phyloP scores from a whole-genome alignment of 2,888 invertebrate genomes.

The Andrena praecox region DNA sequence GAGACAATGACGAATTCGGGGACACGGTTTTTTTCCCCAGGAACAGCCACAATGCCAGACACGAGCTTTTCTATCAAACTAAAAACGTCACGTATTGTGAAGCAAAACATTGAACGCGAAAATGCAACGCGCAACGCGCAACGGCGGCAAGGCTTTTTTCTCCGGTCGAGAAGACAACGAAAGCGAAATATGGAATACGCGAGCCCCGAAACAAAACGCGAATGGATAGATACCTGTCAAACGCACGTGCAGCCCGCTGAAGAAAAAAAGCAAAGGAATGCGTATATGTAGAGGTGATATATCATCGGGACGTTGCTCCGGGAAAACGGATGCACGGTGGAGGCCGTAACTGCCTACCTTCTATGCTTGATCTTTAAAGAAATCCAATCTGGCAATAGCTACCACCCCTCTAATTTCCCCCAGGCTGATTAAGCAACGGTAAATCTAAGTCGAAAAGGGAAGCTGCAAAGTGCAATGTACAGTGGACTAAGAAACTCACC shows the following conservation, averaged over 20 bases:
- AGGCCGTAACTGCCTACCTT: background rate
- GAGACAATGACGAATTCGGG: conserved; percentile 43
- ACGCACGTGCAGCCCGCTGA: conserved; percentile 37
- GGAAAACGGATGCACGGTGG: background rate
- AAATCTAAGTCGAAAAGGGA: background rate
- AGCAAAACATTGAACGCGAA: conserved; percentile 52
- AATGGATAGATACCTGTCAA: conserved; percentile 55
- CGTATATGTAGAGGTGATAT: background rate
- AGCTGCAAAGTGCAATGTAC: background rate
- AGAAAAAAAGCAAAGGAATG: conserved; percentile 37
- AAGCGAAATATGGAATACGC: conserved; percentile 48
- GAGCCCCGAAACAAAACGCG: conserved; percentile 43
- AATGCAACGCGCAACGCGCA: conserved; percentile 25
- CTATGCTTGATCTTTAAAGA: background rate
- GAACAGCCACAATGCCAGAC: conserved; percentile 9
- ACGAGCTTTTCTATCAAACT: conserved; percentile 32
- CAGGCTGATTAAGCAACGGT: background rate
- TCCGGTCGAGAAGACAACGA: conserved; percentile 56
- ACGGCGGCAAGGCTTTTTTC: conserved; percentile 55
- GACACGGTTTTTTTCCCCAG: conserved; percentile 10
- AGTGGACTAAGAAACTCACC: too few relatives aligned
- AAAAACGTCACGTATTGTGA: conserved; percentile 55
- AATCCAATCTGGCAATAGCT: background rate
- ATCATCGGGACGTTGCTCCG: conserved; percentile 7
- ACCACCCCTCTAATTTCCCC: background rate